phyloP scores from a whole-genome alignment of 2,888 invertebrate species.

The Cantharis rufa region DNA sequence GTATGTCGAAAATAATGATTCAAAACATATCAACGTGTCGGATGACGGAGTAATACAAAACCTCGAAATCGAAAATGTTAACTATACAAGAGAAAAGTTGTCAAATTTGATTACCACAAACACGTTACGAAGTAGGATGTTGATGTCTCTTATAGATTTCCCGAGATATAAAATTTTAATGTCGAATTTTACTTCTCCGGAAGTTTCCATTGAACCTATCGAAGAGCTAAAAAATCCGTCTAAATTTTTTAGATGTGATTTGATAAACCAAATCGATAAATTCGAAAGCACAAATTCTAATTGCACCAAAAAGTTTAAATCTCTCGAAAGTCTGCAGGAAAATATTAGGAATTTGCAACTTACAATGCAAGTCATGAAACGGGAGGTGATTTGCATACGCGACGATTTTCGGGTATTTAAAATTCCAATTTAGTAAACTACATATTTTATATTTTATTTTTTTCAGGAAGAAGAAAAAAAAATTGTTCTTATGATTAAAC shows the following conservation, averaged over 20 bases:
- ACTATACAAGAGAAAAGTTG: conserved; percentile 8
- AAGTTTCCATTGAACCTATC: conserved; percentile 5
- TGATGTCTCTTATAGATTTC: conserved; percentile 13
- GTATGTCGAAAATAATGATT: neutral
- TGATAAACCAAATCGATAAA: neutral
- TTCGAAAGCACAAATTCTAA: neutral
- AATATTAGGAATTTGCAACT: neutral
- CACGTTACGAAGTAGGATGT: neutral
- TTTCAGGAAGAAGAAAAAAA: conserved; percentile 45
- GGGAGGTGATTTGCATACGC: neutral
- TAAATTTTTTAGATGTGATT: neutral
- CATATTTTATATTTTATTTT: neutral
- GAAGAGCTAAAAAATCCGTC: neutral
- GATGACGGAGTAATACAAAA: neutral
- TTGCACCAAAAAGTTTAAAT: neutral
- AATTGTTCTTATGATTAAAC: conserved; percentile 49
- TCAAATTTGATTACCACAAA: conserved; percentile 5
- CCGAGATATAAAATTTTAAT: conserved; percentile 8
- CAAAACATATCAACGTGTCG: neutral
- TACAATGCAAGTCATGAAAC: neutral
- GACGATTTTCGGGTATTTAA: neutral
- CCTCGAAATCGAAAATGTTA: neutral
- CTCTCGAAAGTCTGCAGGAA: neutral
- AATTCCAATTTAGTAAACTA: neutral
- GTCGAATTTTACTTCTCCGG: neutral